Evolutionary conservation across 2,888 invertebrate genomes (phyloP).

Genomic region (Acleris holmiana): DNA sequence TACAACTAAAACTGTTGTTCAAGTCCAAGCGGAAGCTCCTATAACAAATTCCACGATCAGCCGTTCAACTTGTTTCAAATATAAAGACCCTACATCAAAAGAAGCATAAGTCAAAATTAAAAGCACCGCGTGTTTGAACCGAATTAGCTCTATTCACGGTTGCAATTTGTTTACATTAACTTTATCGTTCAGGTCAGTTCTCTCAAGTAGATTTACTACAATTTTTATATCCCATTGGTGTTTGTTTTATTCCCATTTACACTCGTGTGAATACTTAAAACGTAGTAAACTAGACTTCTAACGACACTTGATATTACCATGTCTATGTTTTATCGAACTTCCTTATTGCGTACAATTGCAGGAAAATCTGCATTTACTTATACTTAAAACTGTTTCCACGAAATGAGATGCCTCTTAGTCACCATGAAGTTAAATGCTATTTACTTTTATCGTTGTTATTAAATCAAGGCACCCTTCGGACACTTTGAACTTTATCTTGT

Average conservation of each 20-base stretch:
- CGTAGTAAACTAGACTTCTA: conserved; percentile 22
- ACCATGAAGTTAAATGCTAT: background rate
- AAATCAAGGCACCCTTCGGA: conserved; percentile 18
- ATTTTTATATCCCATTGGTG: conserved; percentile 21
- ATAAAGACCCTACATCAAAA: too few relatives aligned
- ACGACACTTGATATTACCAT: conserved; percentile 10
- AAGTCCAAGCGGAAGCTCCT: too few relatives aligned
- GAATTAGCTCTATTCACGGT: too few relatives aligned
- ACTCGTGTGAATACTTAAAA: conserved; percentile 12
- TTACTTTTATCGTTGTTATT: conserved; percentile 12
- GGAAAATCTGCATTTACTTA: conserved; percentile 20
- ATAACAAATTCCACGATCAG: conserved; percentile 1
- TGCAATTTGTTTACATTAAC: too few relatives aligned
- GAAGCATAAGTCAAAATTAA: too few relatives aligned
- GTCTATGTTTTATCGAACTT: conserved; percentile 16
- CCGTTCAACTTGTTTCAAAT: too few relatives aligned
- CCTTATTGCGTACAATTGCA: conserved; percentile 25
- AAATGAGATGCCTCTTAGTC: conserved; percentile 17
- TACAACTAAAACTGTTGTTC: too few relatives aligned
- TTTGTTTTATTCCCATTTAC: conserved; percentile 25
- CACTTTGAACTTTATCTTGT: conserved; percentile 1
- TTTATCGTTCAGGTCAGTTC: too few relatives aligned
- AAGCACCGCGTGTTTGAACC: too few relatives aligned
- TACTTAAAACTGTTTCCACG: conserved; percentile 15
- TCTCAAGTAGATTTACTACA: conserved; percentile 1